Evolutionary conservation across 2,797 vertebrate genomes (phyloP).

Genomic region (Graptemys geographica): DNA sequence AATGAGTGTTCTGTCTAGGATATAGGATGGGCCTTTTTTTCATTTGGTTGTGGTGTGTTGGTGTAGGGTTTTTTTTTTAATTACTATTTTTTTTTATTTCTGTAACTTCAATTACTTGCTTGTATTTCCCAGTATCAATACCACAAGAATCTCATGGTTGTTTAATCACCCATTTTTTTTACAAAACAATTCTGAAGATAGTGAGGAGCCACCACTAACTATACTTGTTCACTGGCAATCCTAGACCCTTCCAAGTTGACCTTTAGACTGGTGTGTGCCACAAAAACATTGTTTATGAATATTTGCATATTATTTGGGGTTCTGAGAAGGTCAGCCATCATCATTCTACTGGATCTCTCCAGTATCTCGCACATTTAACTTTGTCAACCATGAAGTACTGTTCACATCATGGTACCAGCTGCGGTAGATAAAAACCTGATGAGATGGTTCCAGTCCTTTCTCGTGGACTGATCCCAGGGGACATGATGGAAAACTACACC

Average conservation of each 20-base stretch:
- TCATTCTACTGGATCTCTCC: not conserved
- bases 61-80: not conserved
- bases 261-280: not conserved
- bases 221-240: not conserved
- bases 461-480: not conserved
- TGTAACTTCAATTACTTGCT: not conserved
- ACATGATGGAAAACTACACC: not conserved
- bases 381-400: no score
- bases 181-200: not conserved
- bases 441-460: not conserved
- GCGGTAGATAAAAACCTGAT: rapidly evolving
- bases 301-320: not conserved
- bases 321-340: not conserved
- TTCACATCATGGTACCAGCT: not conserved
- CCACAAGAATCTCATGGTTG: not conserved
- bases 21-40: rapidly evolving
- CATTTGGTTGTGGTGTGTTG: rapidly evolving
- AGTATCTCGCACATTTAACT: no score
- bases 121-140: not conserved
- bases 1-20: not conserved
- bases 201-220: not conserved
- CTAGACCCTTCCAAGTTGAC: not conserved
- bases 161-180: not conserved
- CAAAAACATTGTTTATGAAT: not conserved
- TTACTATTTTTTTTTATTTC: not conserved